Evolutionary conservation across 2,888 invertebrate species (phyloP).

Genomic region (Cinara cedri): DNA sequence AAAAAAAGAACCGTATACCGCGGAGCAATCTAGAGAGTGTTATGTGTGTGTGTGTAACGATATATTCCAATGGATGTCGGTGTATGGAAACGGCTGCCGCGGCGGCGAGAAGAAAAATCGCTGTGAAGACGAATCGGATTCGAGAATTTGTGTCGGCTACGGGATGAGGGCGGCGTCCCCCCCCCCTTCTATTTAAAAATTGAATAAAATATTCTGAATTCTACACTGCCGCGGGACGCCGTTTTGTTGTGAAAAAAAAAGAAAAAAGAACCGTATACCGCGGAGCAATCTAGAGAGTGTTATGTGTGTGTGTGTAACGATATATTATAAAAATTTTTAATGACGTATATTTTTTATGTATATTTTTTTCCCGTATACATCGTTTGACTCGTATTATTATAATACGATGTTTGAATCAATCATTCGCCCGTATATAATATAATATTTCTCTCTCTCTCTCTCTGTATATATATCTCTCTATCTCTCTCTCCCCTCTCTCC

Average conservation of each 20-base stretch:
- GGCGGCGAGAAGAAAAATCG: neutral
- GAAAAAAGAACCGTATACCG: constrained; percentile 10
- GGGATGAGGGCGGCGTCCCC: neutral
- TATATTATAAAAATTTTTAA: too few relatives aligned
- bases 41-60: too few relatives aligned
- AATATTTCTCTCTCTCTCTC: neutral
- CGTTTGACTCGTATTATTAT: neutral
- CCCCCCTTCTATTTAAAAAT: neutral
- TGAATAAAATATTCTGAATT: constrained; percentile 25
- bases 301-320: neutral
- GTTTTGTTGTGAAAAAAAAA: constrained; percentile 30
- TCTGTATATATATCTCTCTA: too few relatives aligned
- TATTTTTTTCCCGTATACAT: neutral
- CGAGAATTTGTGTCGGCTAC: neutral
- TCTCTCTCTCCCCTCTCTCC: neutral
- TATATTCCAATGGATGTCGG: too few relatives aligned
- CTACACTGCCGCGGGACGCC: neutral
- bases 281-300: too few relatives aligned
- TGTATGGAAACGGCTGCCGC: too few relatives aligned
- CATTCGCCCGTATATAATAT: constrained; percentile 7
- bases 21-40: too few relatives aligned
- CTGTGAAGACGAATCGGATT: constrained; percentile 3
- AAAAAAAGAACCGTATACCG: too few relatives aligned
- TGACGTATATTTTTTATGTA: neutral
- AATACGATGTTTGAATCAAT: constrained; percentile 29